Evolutionary conservation across 2,888 invertebrate genomes (phyloP).

Genomic region (Odontocolon sp.): DNA sequence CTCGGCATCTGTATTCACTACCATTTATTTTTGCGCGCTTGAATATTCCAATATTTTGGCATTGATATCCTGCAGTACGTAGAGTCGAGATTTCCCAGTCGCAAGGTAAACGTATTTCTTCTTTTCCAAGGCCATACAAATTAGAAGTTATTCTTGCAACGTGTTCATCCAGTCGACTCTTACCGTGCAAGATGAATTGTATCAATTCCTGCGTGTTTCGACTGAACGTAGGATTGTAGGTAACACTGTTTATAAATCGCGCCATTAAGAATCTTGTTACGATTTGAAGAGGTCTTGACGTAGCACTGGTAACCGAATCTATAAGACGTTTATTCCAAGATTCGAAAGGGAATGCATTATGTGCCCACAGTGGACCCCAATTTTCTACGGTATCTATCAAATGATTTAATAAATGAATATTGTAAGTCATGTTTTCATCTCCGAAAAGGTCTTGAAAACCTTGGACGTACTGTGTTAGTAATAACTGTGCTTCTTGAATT

Average conservation of each 20-base stretch:
- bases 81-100: neutral
- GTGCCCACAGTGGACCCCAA: constrained; percentile 38
- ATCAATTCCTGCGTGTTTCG: neutral
- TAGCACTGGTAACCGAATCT: constrained; percentile 19
- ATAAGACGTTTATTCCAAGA: constrained; percentile 21
- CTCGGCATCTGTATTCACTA: constrained; percentile 3
- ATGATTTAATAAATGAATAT: constrained; percentile 34
- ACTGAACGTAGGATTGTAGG: neutral
- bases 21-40: neutral
- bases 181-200: neutral
- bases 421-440: constrained; percentile 23
- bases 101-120: neutral
- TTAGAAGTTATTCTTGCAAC: neutral
- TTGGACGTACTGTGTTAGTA: constrained; percentile 15
- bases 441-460: constrained; percentile 24
- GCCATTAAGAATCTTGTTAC: constrained; percentile 1
- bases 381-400: constrained; percentile 16
- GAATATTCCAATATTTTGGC: neutral
- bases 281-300: constrained; percentile 9
- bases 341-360: constrained; percentile 37
- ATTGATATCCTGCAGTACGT: neutral
- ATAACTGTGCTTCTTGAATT: neutral
- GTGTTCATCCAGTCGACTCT: neutral
- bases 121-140: neutral
- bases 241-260: neutral